These are phyloP conservation scores for Chouioia cunea DNA, from an alignment of 2,888 invertebrate genomes.

Conservation along the genomic window DNA sequence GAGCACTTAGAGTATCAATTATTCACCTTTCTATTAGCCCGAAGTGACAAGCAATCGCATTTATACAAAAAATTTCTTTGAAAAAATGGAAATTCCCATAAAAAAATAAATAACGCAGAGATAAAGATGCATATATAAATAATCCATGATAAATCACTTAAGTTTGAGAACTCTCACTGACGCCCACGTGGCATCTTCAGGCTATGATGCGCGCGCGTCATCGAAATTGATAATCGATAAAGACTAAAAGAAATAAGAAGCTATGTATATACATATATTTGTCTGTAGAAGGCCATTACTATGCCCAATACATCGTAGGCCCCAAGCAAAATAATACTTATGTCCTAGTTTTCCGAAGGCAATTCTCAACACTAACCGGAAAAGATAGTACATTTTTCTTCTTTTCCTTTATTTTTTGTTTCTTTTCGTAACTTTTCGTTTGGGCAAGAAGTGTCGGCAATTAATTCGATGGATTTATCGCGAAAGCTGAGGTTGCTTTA, in stretches of 20 bases:
- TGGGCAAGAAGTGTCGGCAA: not conserved
- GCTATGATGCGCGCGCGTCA: not conserved
- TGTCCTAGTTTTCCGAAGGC: not conserved
- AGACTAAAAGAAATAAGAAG: not conserved
- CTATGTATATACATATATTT: no score
- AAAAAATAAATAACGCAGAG: no score
- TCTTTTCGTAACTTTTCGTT: not conserved
- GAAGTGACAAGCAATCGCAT: no score
- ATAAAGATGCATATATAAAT: no score
- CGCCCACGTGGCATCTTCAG: not conserved
- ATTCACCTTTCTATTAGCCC: no score
- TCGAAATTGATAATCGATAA: conserved; percentile 39
- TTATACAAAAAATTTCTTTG: no score
- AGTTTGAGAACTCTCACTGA: no score
- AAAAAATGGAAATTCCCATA: no score
- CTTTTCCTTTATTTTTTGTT: not conserved
- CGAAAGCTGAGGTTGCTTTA: no score
- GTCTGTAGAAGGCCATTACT: conserved; percentile 28
- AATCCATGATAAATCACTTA: no score
- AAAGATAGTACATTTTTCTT: conserved; percentile 4
- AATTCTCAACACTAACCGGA: conserved; percentile 20
- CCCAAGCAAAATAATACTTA: not conserved
- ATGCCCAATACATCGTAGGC: conserved; percentile 34
- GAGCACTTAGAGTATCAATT: no score
- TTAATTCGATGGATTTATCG: conserved; percentile 25